Percentiles rank a stretch among this genome's conserved stretches.
phyloP scores from a whole-genome alignment of 2,888 invertebrate species.

The Agriopis marginaria region DNA sequence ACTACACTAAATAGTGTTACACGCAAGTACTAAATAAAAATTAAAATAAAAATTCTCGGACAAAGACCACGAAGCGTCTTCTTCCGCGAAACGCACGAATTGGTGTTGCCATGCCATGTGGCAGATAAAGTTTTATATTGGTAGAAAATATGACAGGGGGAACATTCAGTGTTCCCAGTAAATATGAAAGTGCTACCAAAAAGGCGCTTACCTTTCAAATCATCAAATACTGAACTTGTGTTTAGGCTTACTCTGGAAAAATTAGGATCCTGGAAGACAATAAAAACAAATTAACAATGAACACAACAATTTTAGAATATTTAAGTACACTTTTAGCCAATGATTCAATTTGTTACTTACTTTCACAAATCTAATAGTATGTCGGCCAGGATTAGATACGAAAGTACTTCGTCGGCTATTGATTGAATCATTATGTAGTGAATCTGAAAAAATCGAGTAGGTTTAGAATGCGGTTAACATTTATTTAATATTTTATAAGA shows the following conservation, averaged over 20 bases:
- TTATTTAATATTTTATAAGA: constrained; percentile 43
- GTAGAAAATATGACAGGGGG: constrained; percentile 25
- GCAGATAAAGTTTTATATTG: constrained; percentile 5
- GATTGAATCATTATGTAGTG: constrained; percentile 81
- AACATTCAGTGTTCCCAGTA: constrained; percentile 46
- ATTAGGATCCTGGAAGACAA: constrained; percentile 69
- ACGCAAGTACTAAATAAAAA: constrained; percentile 70
- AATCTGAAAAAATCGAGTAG: constrained; percentile 63
- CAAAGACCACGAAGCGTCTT: constrained; percentile 78
- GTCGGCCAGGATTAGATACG: constrained; percentile 75
- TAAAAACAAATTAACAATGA: neutral
- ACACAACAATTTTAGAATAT: neutral
- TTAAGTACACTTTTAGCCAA: neutral
- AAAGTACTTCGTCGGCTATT: constrained; percentile 78
- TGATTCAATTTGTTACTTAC: constrained; percentile 55
- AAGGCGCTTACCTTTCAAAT: constrained; percentile 66
- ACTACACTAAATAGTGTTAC: constrained; percentile 65
- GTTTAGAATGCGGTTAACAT: neutral
- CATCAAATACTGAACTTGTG: constrained; percentile 67
- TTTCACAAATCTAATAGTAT: constrained; percentile 77
- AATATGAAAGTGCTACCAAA: constrained; percentile 34
- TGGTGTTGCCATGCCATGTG: constrained; percentile 35
- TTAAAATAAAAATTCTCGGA: constrained; percentile 79
- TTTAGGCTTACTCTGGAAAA: constrained; percentile 67
- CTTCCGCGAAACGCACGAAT: constrained; percentile 72